phyloP scores from a whole-genome alignment of 2,113 vertebrate species.

The Gnathonemus echidnorhynchus region DNA sequence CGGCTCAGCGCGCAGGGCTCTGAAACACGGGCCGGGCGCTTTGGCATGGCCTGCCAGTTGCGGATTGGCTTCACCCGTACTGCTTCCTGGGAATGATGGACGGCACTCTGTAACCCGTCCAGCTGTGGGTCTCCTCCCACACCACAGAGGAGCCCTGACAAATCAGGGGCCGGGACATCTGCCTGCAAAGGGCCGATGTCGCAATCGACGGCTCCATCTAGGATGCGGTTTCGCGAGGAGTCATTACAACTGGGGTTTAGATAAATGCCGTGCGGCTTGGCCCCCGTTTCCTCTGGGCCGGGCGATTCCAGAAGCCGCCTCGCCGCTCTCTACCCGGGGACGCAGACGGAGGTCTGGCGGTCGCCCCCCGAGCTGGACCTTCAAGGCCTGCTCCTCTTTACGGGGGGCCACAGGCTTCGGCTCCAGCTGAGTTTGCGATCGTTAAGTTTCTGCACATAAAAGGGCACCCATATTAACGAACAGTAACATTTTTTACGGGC shows the following conservation, averaged over 20 bases:
- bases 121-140: neutral
- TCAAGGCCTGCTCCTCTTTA: neutral
- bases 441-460: constrained; percentile 35
- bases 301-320: neutral
- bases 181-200: neutral
- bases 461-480: constrained; percentile 23
- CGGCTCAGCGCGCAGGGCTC: neutral
- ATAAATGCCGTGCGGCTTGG: neutral
- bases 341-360: neutral
- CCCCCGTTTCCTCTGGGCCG: neutral
- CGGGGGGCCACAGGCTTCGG: neutral
- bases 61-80: neutral
- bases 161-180: neutral
- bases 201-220: neutral
- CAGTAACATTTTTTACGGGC: constrained; percentile 26
- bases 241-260: neutral
- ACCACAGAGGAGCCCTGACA: neutral
- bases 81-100: neutral
- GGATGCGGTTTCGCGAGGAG: neutral
- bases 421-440: constrained; percentile 29
- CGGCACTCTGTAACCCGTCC: neutral
- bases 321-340: neutral
- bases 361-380: neutral
- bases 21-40: neutral
- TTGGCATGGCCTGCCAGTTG: neutral